These are phyloP conservation scores for Pseudomyrmex flavicornis DNA, from an alignment of 1,140 invertebrate species.

Conservation along the genomic window DNA sequence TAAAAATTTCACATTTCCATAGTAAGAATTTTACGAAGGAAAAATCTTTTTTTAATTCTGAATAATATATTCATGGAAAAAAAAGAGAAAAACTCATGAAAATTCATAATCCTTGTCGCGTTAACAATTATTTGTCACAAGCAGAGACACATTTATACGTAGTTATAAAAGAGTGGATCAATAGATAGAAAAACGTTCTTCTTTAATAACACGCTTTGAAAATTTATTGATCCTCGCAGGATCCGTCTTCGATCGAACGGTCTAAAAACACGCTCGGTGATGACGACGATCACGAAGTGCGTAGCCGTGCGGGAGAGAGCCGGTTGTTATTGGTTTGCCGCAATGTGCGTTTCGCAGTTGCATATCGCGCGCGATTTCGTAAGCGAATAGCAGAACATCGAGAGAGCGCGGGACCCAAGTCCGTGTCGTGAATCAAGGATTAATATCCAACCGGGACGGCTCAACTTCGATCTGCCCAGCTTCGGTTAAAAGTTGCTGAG, in stretches of 20 bases:
- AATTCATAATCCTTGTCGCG: not conserved
- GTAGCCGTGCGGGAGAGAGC: not conserved
- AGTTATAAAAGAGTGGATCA: not conserved
- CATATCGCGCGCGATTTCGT: constrained; percentile 43
- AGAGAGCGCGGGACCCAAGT: constrained; percentile 53
- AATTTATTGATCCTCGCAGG: not conserved
- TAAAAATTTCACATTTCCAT: not conserved
- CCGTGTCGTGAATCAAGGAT: constrained; percentile 65
- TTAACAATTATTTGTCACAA: not conserved
- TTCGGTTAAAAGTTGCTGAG: constrained; percentile 25
- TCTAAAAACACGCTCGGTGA: not conserved
- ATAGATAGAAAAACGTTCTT: too few relatives aligned
- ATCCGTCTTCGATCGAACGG: not conserved
- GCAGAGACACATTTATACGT: too few relatives aligned
- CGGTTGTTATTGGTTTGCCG: not conserved
- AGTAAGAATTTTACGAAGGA: too few relatives aligned
- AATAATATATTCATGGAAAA: not conserved
- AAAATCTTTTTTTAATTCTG: too few relatives aligned
- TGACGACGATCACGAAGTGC: not conserved
- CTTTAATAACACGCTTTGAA: not conserved
- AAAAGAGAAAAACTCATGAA: not conserved
- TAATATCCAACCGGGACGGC: constrained; percentile 45
- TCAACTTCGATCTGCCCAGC: constrained; percentile 1
- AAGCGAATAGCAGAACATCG: constrained; percentile 37
- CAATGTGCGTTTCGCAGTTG: constrained; percentile 56